Base-by-base conservation (phyloP, 2,888 invertebrate genomes). In the Eilema griseolum region DNA sequence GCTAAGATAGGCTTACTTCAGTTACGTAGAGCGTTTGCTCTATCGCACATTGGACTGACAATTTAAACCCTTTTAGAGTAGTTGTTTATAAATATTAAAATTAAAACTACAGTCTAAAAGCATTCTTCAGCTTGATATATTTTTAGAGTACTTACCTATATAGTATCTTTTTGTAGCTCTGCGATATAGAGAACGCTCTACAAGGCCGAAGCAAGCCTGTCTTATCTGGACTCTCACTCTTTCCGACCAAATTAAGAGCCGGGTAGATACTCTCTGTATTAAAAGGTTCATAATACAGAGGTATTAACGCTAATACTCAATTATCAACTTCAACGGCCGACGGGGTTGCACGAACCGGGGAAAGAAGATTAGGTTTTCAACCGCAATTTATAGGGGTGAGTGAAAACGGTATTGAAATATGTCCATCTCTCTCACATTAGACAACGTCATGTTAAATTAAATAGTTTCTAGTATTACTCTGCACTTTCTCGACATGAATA, bases 281-380 rank as follows among this genome's bases (percentile, higher is more conserved):
- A 66, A 81, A 67, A 68, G 71, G 80, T 80, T 80, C 76, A 80
- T 88, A 87, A 88, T 87, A 83, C 79, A 83, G 82, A 85, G 86
- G 89, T 88, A 92, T 92, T 92, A 92, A 86, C 88, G 85, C 80
- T 93, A 92, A 92, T 93, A 93, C 91, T 90, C 92, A 91, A 92
- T 92, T 91, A 93, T 90, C 86, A 89, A 88, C 88, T 91, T 81
- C 81, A 85, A 84, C 87, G 85, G 80, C 76, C 83, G 84, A 84
- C 86, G 84, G 85, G 80, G n/a, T n/a, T 76, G 82, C 85, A 85
- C 86, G 85, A 81, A 80, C 84, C 81, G 86, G 86, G 85, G 85
- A 86, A 88, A 83, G 86, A 87, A 90, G 92, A 93, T 94, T 92
- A 91, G 78, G 86, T 88, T 85, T 86, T 84, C 82, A 83, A 83